These are phyloP conservation scores for Halisarca cf. caerulea DNA, from an alignment of 37 sponge, comb jelly and placozoan genomes.

Conservation along the genomic window DNA sequence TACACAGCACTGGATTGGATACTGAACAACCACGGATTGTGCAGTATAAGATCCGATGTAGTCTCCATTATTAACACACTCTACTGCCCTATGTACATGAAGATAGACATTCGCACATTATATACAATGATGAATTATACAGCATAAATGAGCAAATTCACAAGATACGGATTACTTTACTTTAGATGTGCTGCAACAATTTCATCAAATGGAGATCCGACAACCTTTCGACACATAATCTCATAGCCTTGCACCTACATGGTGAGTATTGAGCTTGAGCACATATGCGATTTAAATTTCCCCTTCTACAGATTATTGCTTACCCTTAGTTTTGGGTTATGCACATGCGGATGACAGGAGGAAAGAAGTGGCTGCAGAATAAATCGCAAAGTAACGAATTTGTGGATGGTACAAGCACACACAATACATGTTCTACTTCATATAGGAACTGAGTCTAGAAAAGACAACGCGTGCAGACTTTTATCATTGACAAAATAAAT, in stretches of 20 bases:
- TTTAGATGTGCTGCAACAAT: conserved; percentile 79
- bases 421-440: too few relatives aligned
- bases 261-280: background rate
- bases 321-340: conserved; percentile 46
- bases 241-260: conserved; percentile 59
- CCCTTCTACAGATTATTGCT: background rate
- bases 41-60: conserved; percentile 42
- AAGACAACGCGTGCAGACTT: too few relatives aligned
- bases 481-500: background rate
- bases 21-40: conserved; percentile 72
- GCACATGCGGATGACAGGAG: conserved; percentile 59
- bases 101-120: background rate
- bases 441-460: too few relatives aligned
- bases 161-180: too few relatives aligned
- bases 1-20: conserved; percentile 42
- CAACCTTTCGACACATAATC: conserved; percentile 34
- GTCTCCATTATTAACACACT: conserved; percentile 25
- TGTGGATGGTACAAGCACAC: background rate
- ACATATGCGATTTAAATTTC: background rate
- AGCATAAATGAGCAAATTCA: background rate
- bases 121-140: background rate
- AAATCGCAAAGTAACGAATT: background rate
- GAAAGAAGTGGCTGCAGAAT: conserved; percentile 43
- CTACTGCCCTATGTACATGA: conserved; percentile 33
- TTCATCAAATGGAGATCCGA: conserved; percentile 77